Percentiles rank a stretch among this genome's conserved stretches.
These are phyloP conservation scores for Hanleya hanleyi DNA, from an alignment of 2,888 invertebrate species.

Conservation along the genomic window DNA sequence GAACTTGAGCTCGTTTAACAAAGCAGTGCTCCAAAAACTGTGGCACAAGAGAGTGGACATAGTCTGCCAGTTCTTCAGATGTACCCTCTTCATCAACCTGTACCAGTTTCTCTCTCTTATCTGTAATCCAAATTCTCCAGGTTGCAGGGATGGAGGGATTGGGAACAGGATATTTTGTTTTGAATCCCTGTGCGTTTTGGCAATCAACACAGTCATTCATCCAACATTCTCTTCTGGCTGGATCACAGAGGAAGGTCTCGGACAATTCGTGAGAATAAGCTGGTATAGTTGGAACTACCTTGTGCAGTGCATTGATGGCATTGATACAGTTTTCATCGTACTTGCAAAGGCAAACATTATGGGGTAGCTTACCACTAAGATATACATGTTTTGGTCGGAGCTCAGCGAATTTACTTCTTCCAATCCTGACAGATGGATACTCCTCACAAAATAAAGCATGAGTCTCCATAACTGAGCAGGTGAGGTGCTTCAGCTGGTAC, in stretches of 20 bases:
- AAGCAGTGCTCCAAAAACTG: slow-evolving; percentile 20
- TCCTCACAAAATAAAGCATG: not conserved
- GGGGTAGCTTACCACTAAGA: too few relatives aligned
- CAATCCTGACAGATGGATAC: not conserved
- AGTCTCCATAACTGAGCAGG: not conserved
- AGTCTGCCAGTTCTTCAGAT: slow-evolving; percentile 13
- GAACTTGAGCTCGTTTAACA: slow-evolving; percentile 18
- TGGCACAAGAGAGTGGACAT: slow-evolving; percentile 8
- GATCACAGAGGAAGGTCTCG: not conserved
- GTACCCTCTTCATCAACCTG: slow-evolving; percentile 12
- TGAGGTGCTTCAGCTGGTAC: not conserved
- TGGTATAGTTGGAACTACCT: not conserved
- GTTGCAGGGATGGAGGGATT: slow-evolving; percentile 14
- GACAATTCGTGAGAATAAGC: not conserved
- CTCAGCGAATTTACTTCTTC: not conserved
- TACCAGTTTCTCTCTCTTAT: slow-evolving; percentile 3
- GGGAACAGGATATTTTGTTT: not conserved
- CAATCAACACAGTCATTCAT: not conserved
- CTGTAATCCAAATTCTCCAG: slow-evolving; percentile 13
- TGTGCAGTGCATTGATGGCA: not conserved
- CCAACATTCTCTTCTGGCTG: too few relatives aligned
- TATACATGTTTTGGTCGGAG: not conserved
- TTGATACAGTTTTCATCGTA: slow-evolving; percentile 3
- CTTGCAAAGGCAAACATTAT: too few relatives aligned
- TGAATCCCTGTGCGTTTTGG: not conserved